A percentile compares a stretch with the other conserved stretches of the same genome.
Evolutionary conservation across 2,113 vertebrate species (phyloP).

Genomic region (Clarias gariepinus): DNA sequence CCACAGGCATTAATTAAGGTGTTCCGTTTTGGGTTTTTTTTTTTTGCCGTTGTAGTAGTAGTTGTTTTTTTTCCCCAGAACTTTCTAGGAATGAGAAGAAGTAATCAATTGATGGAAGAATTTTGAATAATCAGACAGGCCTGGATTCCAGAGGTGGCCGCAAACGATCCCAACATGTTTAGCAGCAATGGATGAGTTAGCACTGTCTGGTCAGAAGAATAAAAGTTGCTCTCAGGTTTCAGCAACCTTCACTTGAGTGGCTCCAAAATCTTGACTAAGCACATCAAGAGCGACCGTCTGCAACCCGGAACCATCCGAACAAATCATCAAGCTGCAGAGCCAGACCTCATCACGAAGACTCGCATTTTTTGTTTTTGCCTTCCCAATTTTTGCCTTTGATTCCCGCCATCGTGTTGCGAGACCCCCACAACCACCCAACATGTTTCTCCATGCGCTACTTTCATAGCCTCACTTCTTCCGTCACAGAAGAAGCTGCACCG

Average conservation of each 20-base stretch:
- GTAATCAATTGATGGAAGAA: background rate
- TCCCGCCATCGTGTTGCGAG: background rate
- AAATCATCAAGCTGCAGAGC: background rate
- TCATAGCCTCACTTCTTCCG: background rate
- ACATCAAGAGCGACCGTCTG: background rate
- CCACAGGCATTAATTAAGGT: background rate
- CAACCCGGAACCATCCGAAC: background rate
- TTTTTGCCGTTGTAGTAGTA: too few species aligned
- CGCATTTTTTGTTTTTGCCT: background rate
- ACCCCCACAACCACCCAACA: background rate
- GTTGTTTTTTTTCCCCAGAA: background rate
- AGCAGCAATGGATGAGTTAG: background rate
- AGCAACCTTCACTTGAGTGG: background rate
- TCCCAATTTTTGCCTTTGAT: background rate
- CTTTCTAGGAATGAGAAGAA: background rate
- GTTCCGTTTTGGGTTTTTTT: background rate
- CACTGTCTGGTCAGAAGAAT: background rate
- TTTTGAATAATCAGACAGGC: background rate
- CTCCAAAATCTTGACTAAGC: background rate
- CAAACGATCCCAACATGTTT: background rate
- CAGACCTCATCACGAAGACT: background rate
- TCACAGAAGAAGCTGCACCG: slow-evolving; percentile 4
- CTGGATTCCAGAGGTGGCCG: background rate
- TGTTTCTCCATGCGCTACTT: too few species aligned
- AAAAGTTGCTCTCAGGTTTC: background rate